Evolutionary conservation across 2,113 vertebrate genomes (phyloP), one percentile per base, ranked within the genome.

Genomic region (Pampusana beccarii): DNA sequence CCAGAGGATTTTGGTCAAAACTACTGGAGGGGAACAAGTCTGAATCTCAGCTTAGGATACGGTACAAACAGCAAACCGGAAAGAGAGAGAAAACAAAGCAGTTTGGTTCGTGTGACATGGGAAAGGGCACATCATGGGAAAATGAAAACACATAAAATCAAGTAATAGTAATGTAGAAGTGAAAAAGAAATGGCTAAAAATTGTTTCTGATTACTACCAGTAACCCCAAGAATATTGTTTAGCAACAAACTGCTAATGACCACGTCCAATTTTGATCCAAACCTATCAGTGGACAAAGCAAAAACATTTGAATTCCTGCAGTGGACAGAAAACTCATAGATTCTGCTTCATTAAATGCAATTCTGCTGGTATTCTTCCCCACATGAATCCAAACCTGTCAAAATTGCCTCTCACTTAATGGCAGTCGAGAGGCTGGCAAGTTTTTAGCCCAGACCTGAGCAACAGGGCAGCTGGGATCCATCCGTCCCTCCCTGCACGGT

Each of bases 1-100:
- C 50, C 80, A 85, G 57, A 84, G 61, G 73, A 93, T 96, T 93
- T 93, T 94, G 48, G 90, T 88, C 64, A 88, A 86, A 95, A 80
- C 51, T 90, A 86, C 24, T 29, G 44, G 53, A 72, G 44, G 26
- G 29, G 83, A 93, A 87, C 31, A 54, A 86, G 80, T 18, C 70
- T 92, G 88, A 89, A 89, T 91, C 80, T 85, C 83, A 87, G 65
- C 77, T 75, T 66, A 91, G 50, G 54, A 85, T 38, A 53, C 2
- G 0, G 51, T 28, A 90, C 12, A 10, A 80, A 83, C 17, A 4
- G 74, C 84, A 93, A 90, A 88, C 16, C 16, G 17, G 74, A 80
- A 79, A 75, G 14, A 73, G 28, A 42, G 40, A 91, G 70, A 89
- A 87, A 92, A 91, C 66, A 90, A 81, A 94, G 73, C 70, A 61